Conservation (phyloP, 2,888 invertebrate genomes). For the Eulithis testata region DNA sequence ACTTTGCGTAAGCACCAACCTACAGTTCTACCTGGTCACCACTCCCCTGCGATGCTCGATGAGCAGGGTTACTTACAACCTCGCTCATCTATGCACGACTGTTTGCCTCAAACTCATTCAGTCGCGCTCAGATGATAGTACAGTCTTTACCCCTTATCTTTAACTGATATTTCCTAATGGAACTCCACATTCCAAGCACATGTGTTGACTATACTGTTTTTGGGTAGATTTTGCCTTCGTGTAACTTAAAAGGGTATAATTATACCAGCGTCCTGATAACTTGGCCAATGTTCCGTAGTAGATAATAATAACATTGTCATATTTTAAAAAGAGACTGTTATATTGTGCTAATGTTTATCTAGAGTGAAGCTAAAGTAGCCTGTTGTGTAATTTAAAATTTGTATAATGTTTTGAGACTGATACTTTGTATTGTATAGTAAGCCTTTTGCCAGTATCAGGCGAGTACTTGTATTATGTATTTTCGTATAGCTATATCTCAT, state of each 20-base stretch:
- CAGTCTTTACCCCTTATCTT: constrained; percentile 66
- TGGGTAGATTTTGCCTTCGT: constrained; percentile 74
- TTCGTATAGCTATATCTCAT: constrained; percentile 79
- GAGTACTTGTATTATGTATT: constrained; percentile 70
- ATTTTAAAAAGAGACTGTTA: constrained; percentile 66
- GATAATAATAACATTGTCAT: constrained; percentile 54
- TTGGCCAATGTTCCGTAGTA: constrained; percentile 72
- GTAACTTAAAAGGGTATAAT: constrained; percentile 68
- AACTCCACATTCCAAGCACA: constrained; percentile 79
- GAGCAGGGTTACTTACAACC: constrained; percentile 83
- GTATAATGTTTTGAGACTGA: constrained; percentile 74
- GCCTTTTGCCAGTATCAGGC: constrained; percentile 72
- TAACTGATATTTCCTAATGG: constrained; percentile 76
- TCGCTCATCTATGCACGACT: constrained; percentile 79
- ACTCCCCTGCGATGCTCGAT: constrained; percentile 77
- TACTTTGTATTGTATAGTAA: constrained; percentile 64
- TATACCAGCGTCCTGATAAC: constrained; percentile 58
- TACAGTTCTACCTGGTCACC: constrained; percentile 62
- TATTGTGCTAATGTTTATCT: constrained; percentile 60
- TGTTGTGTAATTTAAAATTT: constrained; percentile 51
- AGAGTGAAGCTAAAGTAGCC: constrained; percentile 57
- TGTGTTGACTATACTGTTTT: constrained; percentile 74
- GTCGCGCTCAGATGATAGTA: constrained; percentile 78
- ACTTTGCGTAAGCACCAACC: constrained; percentile 77
- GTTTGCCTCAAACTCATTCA: constrained; percentile 80